Evolutionary conservation across 2,113 vertebrate species (phyloP), one percentile per base, ranked within the genome.

Genomic region (Nycticebus coucang): DNA sequence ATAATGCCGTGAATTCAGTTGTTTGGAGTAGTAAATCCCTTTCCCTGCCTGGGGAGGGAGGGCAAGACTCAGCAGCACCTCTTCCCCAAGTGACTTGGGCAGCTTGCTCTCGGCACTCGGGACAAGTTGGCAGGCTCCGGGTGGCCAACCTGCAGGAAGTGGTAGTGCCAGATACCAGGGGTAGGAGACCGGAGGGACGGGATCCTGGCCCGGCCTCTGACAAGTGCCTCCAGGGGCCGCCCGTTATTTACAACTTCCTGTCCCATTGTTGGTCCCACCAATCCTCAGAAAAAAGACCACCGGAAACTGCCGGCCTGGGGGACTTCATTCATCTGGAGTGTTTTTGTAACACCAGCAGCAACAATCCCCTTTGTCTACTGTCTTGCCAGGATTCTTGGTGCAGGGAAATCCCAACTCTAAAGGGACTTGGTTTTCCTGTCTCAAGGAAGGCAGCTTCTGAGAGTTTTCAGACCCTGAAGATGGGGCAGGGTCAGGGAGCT

Each of bases 301-400:
- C 10, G 7, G 93, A 93, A 96, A 93, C 85, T 75, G 64, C 94
- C 19, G 85, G 17, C 75, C 33, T 33, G 28, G 21, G 79, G 78
- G 95, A n/a, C 37, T 77, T 87, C 96, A 83, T 95, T 77, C 5
- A 0, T 79, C 91, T 72, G 85, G 77, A 91, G 80, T 95, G 68
- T 97, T n/a, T 98, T 94, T 95, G 77, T 93, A 96, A 94, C 93
- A 57, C 2, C 22, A 95, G 84, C 77, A 55, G 93, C 77, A 90
- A 91, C 97, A 98, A 88, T 97, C n/a, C 0, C 66, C 95, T 96
- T 98, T 96, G 93, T 97, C 59, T 92, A n/a, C 45, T 37, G 57
- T 86, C 57, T 60, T 2, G 14, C 81, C 66, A 69, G 92, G 86
- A 83, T 96, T n/a, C 88, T 89, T 60, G 2, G 59, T 37, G 62